These are phyloP conservation scores for Atractosteus spatula DNA, from an alignment of 2,113 vertebrate species.

Conservation along the genomic window DNA sequence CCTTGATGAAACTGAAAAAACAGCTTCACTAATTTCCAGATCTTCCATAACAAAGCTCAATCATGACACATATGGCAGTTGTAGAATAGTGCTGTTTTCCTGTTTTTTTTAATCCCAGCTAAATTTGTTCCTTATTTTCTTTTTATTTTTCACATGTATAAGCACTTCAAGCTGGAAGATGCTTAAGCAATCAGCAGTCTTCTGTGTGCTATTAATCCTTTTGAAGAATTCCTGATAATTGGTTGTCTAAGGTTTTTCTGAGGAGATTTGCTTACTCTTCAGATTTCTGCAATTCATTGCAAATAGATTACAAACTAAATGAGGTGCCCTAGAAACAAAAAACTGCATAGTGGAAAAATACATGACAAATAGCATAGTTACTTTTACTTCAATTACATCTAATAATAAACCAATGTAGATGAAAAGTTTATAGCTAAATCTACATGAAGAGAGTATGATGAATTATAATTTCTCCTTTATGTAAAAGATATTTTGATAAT, in stretches of 20 bases:
- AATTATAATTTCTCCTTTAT: too few species aligned
- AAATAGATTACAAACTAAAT: too few species aligned
- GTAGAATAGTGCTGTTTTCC: not conserved
- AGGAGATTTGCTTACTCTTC: conserved; percentile 29
- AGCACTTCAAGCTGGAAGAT: conserved; percentile 3
- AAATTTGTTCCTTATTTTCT: conserved; percentile 4
- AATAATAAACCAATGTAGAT: too few species aligned
- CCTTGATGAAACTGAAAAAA: not conserved
- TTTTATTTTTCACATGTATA: not conserved
- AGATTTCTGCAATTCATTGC: not conserved
- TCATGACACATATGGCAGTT: not conserved
- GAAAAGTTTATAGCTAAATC: too few species aligned
- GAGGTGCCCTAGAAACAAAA: too few species aligned
- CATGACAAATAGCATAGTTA: too few species aligned
- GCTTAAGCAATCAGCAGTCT: conserved; percentile 40
- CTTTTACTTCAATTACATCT: too few species aligned
- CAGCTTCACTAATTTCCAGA: not conserved
- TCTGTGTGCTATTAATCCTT: conserved; percentile 33
- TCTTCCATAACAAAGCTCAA: not conserved
- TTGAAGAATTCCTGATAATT: conserved; percentile 33
- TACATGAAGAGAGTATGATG: too few species aligned
- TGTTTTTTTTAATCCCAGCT: not conserved
- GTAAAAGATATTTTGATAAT: too few species aligned
- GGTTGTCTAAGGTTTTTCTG: conserved; percentile 28
- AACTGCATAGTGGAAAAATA: too few species aligned